These are phyloP conservation scores for Stenotaenia linearis DNA, from an alignment of 2,888 invertebrate genomes.

Conservation along the genomic window DNA sequence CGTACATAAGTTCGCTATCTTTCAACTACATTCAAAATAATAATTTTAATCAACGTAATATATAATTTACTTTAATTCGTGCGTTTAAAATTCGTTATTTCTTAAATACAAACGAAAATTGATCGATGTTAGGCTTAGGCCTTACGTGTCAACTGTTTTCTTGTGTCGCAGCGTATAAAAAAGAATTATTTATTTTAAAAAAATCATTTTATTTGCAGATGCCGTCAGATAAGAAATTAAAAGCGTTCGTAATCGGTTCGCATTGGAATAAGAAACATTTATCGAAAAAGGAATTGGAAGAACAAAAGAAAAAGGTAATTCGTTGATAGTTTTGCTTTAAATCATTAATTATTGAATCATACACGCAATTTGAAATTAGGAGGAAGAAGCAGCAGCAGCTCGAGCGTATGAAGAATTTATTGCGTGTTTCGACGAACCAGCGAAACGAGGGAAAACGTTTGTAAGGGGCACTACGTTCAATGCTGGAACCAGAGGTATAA, in stretches of 20 bases:
- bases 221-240: constrained; percentile 47
- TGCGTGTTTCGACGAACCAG: constrained; percentile 88
- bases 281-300: constrained; percentile 65
- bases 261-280: constrained; percentile 50
- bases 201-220: background rate
- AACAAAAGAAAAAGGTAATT: constrained; percentile 74
- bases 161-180: background rate
- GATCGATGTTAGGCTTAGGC: constrained; percentile 8
- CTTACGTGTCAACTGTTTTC: background rate
- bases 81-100: background rate
- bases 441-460: constrained; percentile 78
- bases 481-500: constrained; percentile 77
- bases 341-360: constrained; percentile 28
- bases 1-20: too few relatives aligned
- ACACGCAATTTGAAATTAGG: constrained; percentile 27
- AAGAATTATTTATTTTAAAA: background rate
- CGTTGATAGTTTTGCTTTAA: background rate
- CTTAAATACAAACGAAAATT: background rate
- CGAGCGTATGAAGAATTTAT: constrained; percentile 95
- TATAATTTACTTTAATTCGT: too few relatives aligned
- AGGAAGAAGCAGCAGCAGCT: constrained; percentile 36
- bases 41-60: too few relatives aligned
- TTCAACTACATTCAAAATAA: too few relatives aligned
- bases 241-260: constrained; percentile 68
- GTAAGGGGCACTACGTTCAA: constrained; percentile 96